phyloP scores from a whole-genome alignment of 2,888 invertebrate species.

The Chalcis sispes region DNA sequence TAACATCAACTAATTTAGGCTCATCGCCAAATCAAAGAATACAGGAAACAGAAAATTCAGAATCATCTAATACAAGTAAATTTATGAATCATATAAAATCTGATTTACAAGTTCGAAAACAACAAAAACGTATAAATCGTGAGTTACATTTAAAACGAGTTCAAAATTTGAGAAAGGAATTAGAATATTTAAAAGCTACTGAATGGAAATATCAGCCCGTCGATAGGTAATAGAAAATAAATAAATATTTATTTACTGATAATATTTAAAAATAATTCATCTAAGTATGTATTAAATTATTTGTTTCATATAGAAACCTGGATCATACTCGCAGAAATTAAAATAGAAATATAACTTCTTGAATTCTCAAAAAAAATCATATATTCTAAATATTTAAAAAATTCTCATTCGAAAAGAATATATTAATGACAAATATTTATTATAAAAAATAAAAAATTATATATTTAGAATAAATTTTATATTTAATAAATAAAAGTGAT shows the following conservation, averaged over 20 bases:
- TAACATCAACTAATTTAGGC: conserved; percentile 68
- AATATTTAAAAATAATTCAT: conserved; percentile 5
- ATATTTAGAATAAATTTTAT: no score
- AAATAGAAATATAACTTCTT: no score
- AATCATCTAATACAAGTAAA: conserved; percentile 61
- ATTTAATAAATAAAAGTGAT: no score
- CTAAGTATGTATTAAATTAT: neutral
- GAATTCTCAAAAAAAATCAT: no score
- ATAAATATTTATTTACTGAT: neutral
- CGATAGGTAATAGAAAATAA: conserved; percentile 51
- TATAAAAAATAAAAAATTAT: no score
- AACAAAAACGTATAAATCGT: conserved; percentile 35
- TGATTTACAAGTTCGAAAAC: conserved; percentile 44
- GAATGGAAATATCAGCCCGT: conserved; percentile 56
- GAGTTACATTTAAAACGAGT: conserved; percentile 54
- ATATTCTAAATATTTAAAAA: no score
- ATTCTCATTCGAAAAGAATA: no score
- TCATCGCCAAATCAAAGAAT: conserved; percentile 69
- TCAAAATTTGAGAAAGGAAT: conserved; percentile 54
- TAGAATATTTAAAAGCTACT: conserved; percentile 55
- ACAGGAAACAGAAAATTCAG: conserved; percentile 69
- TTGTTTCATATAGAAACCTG: conserved; percentile 20
- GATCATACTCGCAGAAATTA: conserved; percentile 10
- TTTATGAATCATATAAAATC: conserved; percentile 52
- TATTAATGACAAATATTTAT: no score